phyloP scores from a whole-genome alignment of 2,113 vertebrate species.

The Silurus meridionalis region DNA sequence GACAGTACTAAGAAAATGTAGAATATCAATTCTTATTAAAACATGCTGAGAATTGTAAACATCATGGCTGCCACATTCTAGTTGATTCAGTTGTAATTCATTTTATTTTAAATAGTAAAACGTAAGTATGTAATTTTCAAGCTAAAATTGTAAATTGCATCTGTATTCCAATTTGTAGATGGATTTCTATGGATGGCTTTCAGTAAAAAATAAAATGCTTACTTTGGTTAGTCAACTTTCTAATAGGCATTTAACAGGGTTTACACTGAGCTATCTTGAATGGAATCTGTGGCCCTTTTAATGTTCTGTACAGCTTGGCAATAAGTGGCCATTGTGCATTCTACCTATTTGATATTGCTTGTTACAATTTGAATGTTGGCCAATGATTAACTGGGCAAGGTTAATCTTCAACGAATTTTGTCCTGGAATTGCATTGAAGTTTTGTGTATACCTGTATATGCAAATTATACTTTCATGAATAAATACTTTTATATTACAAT shows the following conservation, averaged over 20 bases:
- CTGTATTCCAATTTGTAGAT: background rate
- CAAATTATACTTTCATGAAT: background rate
- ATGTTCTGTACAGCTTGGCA: background rate
- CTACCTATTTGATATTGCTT: background rate
- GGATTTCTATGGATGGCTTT: background rate
- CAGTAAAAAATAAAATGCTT: background rate
- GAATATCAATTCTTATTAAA: background rate
- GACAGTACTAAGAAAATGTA: background rate
- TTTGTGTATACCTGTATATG: background rate
- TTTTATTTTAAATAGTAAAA: too few relatives aligned
- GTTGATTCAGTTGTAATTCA: background rate
- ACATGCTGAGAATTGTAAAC: background rate
- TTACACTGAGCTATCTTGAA: background rate
- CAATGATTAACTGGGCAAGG: background rate
- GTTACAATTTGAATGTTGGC: background rate
- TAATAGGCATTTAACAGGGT: background rate
- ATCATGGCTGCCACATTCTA: background rate
- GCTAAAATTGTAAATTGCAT: background rate
- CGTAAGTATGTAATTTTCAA: background rate
- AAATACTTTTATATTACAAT: background rate
- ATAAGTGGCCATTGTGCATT: background rate
- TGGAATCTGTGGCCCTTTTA: background rate
- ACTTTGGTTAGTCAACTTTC: background rate
- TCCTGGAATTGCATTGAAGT: background rate
- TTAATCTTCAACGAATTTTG: background rate